Evolutionary conservation across 1,140 invertebrate species (phyloP).

Genomic region (Laupala kohalensis): DNA sequence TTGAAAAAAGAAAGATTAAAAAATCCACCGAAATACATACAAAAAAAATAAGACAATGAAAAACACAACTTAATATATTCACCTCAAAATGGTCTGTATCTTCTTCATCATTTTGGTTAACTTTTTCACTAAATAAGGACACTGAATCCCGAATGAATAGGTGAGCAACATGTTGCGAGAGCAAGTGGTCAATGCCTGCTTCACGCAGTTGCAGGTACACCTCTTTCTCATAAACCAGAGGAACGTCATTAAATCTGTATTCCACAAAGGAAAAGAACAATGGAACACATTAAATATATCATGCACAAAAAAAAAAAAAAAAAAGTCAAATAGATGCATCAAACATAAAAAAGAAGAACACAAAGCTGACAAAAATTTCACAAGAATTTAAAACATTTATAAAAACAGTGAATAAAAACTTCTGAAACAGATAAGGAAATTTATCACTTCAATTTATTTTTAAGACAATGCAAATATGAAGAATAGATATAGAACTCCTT

Average conservation of each 20-base stretch:
- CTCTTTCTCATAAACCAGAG: conserved; percentile 71
- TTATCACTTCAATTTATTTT: no score
- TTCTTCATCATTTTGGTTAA: conserved; percentile 83
- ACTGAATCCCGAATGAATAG: conserved; percentile 97
- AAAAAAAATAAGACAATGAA: no score
- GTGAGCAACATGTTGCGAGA: conserved; percentile 93
- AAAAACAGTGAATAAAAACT: no score
- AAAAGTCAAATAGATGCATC: neutral
- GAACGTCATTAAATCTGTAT: conserved; percentile 79
- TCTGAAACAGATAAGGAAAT: no score
- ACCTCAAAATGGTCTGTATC: conserved; percentile 99
- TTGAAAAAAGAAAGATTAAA: no score
- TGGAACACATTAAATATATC: no score
- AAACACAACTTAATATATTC: conserved; percentile 7
- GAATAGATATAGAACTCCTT: no score
- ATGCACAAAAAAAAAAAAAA: neutral
- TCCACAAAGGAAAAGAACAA: conserved; percentile 7
- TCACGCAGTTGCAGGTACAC: conserved; percentile 70
- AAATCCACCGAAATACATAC: no score
- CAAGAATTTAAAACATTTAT: no score
- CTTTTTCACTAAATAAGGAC: conserved; percentile 88
- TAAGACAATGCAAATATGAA: no score
- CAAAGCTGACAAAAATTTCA: neutral
- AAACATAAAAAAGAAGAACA: neutral
- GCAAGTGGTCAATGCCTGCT: conserved; percentile 76